These are phyloP conservation scores for Ostrea edulis DNA, from an alignment of 1,140 invertebrate genomes.

Conservation along the genomic window DNA sequence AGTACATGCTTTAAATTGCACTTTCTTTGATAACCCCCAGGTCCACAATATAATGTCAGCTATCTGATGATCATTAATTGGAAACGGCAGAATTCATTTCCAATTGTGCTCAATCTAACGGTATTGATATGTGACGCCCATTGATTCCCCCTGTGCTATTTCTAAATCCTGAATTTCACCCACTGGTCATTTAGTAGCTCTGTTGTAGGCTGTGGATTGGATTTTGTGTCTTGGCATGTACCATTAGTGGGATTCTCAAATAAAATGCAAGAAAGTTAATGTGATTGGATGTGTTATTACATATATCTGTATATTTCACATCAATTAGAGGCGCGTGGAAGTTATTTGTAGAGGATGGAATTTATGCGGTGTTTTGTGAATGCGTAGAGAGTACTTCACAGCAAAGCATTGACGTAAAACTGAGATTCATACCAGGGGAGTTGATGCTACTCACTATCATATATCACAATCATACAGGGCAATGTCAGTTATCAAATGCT, in stretches of 20 bases:
- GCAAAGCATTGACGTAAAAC: slow-evolving; percentile 12
- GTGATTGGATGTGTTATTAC: slow-evolving; percentile 17
- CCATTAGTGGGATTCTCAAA: not conserved
- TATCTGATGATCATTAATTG: slow-evolving; percentile 33
- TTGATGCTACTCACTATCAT: not conserved
- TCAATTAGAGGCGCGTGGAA: not conserved
- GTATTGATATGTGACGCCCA: slow-evolving; percentile 13
- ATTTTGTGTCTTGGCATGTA: slow-evolving; percentile 6
- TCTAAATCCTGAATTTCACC: slow-evolving; percentile 8
- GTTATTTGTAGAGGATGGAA: slow-evolving; percentile 31
- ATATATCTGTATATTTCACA: not conserved
- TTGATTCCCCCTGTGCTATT: slow-evolving; percentile 19
- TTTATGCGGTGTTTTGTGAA: slow-evolving; percentile 16
- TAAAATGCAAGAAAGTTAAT: not conserved
- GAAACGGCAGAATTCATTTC: slow-evolving; percentile 30
- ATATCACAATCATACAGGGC: not conserved
- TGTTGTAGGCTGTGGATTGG: not conserved
- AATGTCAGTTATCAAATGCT: slow-evolving; percentile 2
- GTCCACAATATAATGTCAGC: not conserved
- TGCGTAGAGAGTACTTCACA: slow-evolving; percentile 20
- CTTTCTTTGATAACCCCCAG: not conserved
- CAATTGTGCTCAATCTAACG: slow-evolving; percentile 2
- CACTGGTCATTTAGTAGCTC: slow-evolving; percentile 23
- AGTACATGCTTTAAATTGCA: not conserved
- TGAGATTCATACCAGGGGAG: not conserved